Evolutionary conservation across 2,797 vertebrate species (phyloP), one percentile per base, ranked within the genome.

Genomic region (Eulemur mongoz): DNA sequence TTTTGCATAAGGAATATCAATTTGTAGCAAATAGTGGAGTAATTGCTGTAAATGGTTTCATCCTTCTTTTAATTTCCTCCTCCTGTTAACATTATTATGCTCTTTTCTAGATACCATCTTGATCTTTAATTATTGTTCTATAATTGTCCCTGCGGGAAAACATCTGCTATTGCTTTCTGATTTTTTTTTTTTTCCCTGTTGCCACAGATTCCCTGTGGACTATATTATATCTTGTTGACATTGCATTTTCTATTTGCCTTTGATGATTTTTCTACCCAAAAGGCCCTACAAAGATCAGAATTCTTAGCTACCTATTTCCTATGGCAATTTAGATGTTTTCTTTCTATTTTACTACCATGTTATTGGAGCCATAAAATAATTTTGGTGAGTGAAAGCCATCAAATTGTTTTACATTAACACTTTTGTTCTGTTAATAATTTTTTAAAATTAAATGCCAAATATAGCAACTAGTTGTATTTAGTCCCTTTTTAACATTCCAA

Each of bases 41-140:
- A 32, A 81, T 3, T 67, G 27, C 23, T 32, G 2, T 52, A 70
- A 81, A 54, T 76, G 17, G 6, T 84, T 70, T 81, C 52, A 54
- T 30, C 61, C 14, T 76, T 65, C 52, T 93, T 73, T 96, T 81
- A 96, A 89, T 96, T 78, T 88, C 7, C n/a, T 78, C 54, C n/a
- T 76, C 69, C 43, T 75, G 20, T 95, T 97, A 86, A 75, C 45
- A 69, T 89, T 32, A 82, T 63, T 94, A 69, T 69, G 40, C 10
- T 89, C 38, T 95, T 70, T 84, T 91, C 61, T 61, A 87, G 79
- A 80, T 75, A 72, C 8, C 78, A 32, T 59, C 91, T 82, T 91
- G 52, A 38, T 93, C 48, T 93, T 85, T 95, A 97, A 97, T 96
- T 96, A 78, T 92, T 96, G 72, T 91, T 89, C 65, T 88, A 7